These are phyloP conservation scores for Cavia porcellus DNA, from an alignment of 2,113 vertebrate genomes.

Conservation along the genomic window DNA sequence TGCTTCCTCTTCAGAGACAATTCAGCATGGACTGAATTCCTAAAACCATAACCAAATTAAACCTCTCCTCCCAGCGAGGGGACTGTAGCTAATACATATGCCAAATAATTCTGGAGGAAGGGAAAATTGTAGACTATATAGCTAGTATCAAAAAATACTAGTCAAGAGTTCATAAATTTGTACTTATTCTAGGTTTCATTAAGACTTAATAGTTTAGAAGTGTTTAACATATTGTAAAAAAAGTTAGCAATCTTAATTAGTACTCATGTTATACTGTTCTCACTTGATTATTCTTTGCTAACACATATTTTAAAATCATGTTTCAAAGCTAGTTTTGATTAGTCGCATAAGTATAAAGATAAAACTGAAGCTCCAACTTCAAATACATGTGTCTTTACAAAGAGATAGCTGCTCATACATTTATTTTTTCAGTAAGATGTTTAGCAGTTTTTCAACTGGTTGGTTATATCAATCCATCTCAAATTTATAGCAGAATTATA, in stretches of 20 bases:
- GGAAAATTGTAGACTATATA: neutral
- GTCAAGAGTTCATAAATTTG: constrained; percentile 27
- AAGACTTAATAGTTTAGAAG: neutral
- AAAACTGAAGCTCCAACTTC: neutral
- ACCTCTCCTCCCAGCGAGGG: neutral
- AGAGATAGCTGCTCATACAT: neutral
- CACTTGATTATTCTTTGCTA: constrained; percentile 10
- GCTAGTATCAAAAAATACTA: neutral
- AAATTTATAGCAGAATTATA: neutral
- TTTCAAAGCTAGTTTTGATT: neutral
- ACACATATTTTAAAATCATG: neutral
- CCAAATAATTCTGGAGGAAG: neutral
- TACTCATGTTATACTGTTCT: neutral
- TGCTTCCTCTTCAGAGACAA: neutral
- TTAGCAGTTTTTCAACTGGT: constrained; percentile 72
- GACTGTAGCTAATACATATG: neutral
- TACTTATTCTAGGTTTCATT: constrained; percentile 8
- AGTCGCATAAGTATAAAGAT: neutral
- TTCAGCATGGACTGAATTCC: neutral
- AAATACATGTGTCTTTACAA: neutral
- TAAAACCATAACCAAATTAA: neutral
- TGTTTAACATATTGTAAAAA: neutral
- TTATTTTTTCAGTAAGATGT: constrained; percentile 62
- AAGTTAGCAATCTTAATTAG: neutral
- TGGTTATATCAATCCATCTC: constrained; percentile 56